A percentile compares a stretch with the other conserved stretches of the same genome.
Evolutionary conservation across 2,888 invertebrate genomes (phyloP).

Genomic region (Plagiodera versicolora): DNA sequence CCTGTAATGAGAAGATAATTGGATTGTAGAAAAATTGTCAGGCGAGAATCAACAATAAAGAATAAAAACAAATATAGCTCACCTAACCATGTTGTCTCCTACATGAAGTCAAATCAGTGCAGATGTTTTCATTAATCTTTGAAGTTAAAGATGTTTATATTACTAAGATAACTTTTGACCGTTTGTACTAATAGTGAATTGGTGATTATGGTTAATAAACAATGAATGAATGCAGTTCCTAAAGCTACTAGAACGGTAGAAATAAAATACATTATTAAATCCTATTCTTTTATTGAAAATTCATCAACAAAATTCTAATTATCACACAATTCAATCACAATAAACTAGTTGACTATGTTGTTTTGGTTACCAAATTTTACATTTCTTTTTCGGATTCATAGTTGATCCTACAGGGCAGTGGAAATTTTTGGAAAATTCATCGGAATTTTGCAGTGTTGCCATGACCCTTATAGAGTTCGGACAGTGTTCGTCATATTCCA

Average conservation of each 20-base stretch:
- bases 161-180: background rate
- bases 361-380: conserved; percentile 57
- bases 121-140: background rate
- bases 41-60: no score
- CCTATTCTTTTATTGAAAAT: no score
- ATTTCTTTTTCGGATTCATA: conserved; percentile 61
- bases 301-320: background rate
- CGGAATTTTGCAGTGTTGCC: conserved; percentile 72
- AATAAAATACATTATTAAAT: no score
- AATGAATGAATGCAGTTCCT: no score
- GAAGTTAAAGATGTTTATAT: background rate
- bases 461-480: conserved; percentile 70
- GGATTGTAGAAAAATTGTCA: no score
- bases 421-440: conserved; percentile 70
- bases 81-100: no score
- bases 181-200: background rate
- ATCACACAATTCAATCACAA: background rate
- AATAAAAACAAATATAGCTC: no score
- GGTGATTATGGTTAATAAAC: no score
- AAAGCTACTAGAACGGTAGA: no score
- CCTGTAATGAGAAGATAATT: no score
- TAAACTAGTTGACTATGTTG: background rate
- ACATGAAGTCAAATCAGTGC: background rate
- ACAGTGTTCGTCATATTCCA: conserved; percentile 71
- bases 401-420: conserved; percentile 57